Evolutionary conservation across 2,113 vertebrate genomes (phyloP).

Genomic region (Oncorhynchus kisutch): DNA sequence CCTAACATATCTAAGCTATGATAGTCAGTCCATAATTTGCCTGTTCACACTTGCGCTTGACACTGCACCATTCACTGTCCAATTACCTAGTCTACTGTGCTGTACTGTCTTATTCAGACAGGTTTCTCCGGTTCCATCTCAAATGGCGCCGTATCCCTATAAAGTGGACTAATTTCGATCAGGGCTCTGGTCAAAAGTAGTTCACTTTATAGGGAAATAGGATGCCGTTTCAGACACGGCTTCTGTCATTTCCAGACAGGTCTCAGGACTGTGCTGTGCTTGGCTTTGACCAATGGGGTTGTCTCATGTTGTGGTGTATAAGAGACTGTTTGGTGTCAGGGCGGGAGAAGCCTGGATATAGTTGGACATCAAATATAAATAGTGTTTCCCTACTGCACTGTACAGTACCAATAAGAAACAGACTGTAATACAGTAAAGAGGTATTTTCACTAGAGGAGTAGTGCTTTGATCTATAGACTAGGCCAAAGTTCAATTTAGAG

Average conservation of each 20-base stretch:
- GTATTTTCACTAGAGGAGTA: not conserved
- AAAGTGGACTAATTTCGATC: conserved; percentile 19
- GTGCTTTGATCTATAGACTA: no score
- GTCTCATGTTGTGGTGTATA: conserved; percentile 1
- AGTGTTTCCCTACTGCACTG: not conserved
- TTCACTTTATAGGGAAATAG: conserved; percentile 9
- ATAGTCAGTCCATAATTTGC: conserved; percentile 29
- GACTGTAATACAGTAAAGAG: not conserved
- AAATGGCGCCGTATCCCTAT: no score
- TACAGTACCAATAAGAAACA: not conserved
- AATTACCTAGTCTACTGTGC: no score
- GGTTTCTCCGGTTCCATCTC: no score
- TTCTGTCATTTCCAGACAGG: not conserved
- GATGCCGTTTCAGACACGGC: not conserved
- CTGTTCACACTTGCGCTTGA: conserved; percentile 1
- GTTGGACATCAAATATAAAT: no score
- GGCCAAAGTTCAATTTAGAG: not conserved
- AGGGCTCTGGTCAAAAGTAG: conserved; percentile 22
- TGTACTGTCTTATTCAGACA: no score
- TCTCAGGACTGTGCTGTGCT: no score
- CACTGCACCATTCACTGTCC: not conserved
- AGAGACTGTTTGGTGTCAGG: not conserved
- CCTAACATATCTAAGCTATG: not conserved
- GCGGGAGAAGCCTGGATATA: not conserved
- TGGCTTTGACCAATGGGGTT: no score